phyloP scores from a whole-genome alignment of 2,888 invertebrate species.

The Hypomecis punctinalis region DNA sequence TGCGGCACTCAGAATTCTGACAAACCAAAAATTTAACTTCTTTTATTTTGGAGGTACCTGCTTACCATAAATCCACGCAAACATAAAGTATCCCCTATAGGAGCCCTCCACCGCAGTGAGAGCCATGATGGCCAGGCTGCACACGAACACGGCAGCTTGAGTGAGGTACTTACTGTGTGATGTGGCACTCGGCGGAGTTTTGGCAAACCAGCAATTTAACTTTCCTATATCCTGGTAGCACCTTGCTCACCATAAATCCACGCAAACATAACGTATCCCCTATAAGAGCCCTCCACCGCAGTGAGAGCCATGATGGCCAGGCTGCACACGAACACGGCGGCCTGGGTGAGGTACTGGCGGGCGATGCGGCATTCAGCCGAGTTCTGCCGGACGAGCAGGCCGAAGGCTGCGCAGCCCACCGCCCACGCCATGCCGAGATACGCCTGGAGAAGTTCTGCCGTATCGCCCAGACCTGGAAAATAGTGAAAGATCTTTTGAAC shows the following conservation, averaged over 20 bases:
- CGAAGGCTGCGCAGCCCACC: slow-evolving; percentile 92
- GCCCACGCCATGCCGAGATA: slow-evolving; percentile 94
- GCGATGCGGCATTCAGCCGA: slow-evolving; percentile 94
- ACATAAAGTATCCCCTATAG: slow-evolving; percentile 91
- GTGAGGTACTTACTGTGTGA: slow-evolving; percentile 94
- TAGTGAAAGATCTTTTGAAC: background rate
- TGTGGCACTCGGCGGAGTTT: slow-evolving; percentile 93
- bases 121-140: slow-evolving; percentile 90
- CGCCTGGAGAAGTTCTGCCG: slow-evolving; percentile 88
- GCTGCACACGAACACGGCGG: slow-evolving; percentile 91
- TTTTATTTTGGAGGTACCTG: no score
- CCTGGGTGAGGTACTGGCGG: slow-evolving; percentile 93
- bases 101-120: slow-evolving; percentile 91
- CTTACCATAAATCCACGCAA: slow-evolving; percentile 84
- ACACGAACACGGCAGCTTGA: slow-evolving; percentile 91
- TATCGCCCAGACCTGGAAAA: slow-evolving; percentile 81
- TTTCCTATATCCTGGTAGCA: no score
- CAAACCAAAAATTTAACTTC: no score
- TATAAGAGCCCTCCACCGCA: slow-evolving; percentile 90
- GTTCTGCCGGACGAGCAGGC: slow-evolving; percentile 92
- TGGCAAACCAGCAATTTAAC: slow-evolving; percentile 92
- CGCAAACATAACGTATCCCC: slow-evolving; percentile 91
- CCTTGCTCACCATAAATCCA: slow-evolving; percentile 90
- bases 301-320: slow-evolving; percentile 91
- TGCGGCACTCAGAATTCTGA: slow-evolving; percentile 94